Percentiles rank a stretch among this genome's conserved stretches.
Evolutionary conservation across 2,113 vertebrate genomes (phyloP).

Genomic region (Eleginops maclovinus): DNA sequence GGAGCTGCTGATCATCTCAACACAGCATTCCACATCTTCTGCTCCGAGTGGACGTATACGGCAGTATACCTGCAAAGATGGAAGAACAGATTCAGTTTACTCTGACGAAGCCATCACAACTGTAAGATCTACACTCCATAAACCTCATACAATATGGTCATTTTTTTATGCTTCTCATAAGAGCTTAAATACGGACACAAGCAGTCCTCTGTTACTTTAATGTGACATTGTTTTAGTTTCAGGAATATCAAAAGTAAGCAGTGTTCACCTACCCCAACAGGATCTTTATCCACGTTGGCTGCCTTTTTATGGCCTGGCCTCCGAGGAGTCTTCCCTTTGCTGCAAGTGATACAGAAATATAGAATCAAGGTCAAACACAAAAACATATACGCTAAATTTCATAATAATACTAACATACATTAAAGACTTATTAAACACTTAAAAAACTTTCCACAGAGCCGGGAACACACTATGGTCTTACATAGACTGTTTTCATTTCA

Average conservation of each 20-base stretch:
- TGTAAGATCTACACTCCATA: too few species aligned
- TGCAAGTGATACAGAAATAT: slow-evolving; percentile 36
- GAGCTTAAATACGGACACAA: not conserved
- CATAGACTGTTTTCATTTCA: not conserved
- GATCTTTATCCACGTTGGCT: slow-evolving; percentile 84
- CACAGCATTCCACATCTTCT: slow-evolving; percentile 88
- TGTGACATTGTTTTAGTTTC: not conserved
- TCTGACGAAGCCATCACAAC: too few species aligned
- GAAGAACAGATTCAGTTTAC: not conserved
- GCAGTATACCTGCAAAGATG: slow-evolving; percentile 89
- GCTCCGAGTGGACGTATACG: slow-evolving; percentile 89
- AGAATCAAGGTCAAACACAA: not conserved
- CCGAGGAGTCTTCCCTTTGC: slow-evolving; percentile 85
- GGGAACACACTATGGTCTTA: not conserved
- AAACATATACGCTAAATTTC: not conserved
- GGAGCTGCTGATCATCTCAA: slow-evolving; percentile 92
- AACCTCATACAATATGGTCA: too few species aligned
- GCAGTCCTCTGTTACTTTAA: not conserved
- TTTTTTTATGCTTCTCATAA: too few species aligned
- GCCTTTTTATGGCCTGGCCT: slow-evolving; percentile 81
- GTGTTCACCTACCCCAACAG: slow-evolving; percentile 85
- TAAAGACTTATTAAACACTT: not conserved
- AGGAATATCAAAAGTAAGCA: not conserved
- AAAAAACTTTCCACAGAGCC: not conserved
- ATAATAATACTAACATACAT: not conserved